Conservation (phyloP, 2,888 invertebrate species). For the Acheta domesticus region DNA sequence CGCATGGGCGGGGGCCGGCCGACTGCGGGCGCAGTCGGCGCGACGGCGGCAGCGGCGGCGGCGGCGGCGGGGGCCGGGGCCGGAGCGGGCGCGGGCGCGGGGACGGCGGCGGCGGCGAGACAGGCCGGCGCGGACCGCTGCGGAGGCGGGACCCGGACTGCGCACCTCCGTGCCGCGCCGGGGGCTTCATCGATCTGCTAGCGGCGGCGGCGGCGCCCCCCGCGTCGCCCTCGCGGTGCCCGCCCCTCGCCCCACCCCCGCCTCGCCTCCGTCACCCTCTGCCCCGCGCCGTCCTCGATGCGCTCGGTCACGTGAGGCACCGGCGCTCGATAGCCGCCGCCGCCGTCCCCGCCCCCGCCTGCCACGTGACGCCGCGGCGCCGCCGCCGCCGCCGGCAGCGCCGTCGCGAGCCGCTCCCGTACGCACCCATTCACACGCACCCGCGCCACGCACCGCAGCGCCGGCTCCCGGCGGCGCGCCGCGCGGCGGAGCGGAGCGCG, state of each 20-base stretch:
- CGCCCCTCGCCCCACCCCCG: too few species aligned
- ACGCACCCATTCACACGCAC: slow-evolving; percentile 10
- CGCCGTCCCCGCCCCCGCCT: not conserved
- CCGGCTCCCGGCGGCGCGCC: not conserved
- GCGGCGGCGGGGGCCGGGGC: not conserved
- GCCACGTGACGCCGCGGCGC: not conserved
- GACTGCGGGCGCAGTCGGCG: not conserved
- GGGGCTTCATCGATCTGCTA: not conserved
- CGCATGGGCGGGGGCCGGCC: not conserved
- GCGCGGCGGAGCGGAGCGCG: too few species aligned
- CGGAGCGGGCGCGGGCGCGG: not conserved
- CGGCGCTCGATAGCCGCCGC: not conserved
- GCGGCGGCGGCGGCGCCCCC: not conserved
- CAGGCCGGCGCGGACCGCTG: not conserved
- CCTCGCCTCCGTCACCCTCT: too few species aligned
- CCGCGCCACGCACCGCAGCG: not conserved
- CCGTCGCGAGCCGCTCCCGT: not conserved
- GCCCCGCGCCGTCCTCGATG: not conserved
- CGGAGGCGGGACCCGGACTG: not conserved
- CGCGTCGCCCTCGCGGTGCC: too few species aligned
- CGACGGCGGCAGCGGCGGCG: not conserved
- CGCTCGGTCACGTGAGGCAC: slow-evolving; percentile 1
- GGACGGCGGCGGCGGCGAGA: not conserved
- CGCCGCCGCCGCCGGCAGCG: not conserved
- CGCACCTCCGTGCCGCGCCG: not conserved